Percentiles rank a stretch among this genome's conserved stretches.
Conservation (phyloP, 2,797 vertebrate genomes). For the Sebastes jordani region DNA sequence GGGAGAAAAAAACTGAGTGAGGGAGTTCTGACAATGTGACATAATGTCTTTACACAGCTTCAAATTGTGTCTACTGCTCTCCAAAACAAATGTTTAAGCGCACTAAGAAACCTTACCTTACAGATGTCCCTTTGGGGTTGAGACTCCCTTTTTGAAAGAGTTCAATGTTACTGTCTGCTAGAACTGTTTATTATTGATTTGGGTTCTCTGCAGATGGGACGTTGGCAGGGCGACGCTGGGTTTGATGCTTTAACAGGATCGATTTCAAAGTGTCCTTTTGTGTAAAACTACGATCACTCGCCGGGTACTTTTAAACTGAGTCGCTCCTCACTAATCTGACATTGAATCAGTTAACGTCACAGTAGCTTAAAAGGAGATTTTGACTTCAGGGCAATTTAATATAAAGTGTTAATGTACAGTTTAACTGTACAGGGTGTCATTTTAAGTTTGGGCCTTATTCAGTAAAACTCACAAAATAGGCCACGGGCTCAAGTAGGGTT, state of each 20-base stretch:
- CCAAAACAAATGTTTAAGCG: constrained; percentile 59
- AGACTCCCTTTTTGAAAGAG: constrained; percentile 38
- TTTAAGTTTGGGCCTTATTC: constrained; percentile 47
- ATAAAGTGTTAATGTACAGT: constrained; percentile 44
- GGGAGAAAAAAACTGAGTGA: constrained; percentile 29
- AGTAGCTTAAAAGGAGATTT: constrained; percentile 30
- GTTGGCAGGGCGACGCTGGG: constrained; percentile 42
- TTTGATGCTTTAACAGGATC: constrained; percentile 73
- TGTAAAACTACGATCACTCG: constrained; percentile 53
- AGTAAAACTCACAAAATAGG: constrained; percentile 9
- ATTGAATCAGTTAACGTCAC: constrained; percentile 35
- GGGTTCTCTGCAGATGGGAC: constrained; percentile 27
- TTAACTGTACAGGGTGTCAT: constrained; percentile 22
- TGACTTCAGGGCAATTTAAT: constrained; percentile 60
- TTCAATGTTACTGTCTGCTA: constrained; percentile 48
- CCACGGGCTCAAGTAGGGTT: not conserved
- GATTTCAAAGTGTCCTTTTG: constrained; percentile 74
- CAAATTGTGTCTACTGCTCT: constrained; percentile 54
- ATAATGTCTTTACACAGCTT: constrained; percentile 62
- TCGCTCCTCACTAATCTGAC: constrained; percentile 49
- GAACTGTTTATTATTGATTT: constrained; percentile 48
- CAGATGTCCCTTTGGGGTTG: constrained; percentile 45
- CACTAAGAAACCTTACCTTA: constrained; percentile 66
- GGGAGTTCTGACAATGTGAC: constrained; percentile 63
- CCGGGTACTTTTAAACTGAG: constrained; percentile 46